A percentile compares a stretch with the other conserved stretches of the same genome.
phyloP scores from a whole-genome alignment of 2,888 invertebrate genomes.

The Epirrhoe tristata region DNA sequence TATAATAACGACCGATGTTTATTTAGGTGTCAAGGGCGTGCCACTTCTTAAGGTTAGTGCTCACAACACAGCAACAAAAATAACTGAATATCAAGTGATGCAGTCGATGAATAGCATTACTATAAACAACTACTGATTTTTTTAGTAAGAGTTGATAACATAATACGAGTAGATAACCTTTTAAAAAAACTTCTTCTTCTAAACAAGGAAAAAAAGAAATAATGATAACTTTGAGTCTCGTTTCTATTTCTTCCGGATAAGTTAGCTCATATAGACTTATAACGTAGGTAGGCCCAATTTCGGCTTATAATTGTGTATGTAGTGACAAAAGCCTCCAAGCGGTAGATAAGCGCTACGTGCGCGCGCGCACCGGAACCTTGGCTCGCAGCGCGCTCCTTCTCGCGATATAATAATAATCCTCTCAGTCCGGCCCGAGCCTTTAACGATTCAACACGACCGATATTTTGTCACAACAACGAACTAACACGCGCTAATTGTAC shows the following conservation, averaged over 20 bases:
- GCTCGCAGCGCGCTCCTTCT: constrained; percentile 76
- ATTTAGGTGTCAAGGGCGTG: constrained; percentile 14
- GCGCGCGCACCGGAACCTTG: constrained; percentile 76
- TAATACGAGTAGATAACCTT: too few relatives aligned
- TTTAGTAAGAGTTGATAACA: too few relatives aligned
- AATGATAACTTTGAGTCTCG: not conserved
- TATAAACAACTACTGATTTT: not conserved
- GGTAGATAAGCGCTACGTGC: constrained; percentile 78
- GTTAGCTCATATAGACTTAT: not conserved
- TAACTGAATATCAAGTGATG: not conserved
- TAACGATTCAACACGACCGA: constrained; percentile 79
- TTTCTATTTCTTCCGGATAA: not conserved
- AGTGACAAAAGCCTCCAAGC: constrained; percentile 30
- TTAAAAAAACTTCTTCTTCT: too few relatives aligned
- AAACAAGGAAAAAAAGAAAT: too few relatives aligned
- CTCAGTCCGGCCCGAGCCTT: constrained; percentile 80
- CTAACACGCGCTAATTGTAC: constrained; percentile 51
- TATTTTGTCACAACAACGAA: constrained; percentile 57
- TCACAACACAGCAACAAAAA: not conserved
- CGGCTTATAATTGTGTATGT: not conserved
- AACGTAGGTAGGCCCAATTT: not conserved
- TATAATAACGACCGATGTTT: not conserved
- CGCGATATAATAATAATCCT: constrained; percentile 79
- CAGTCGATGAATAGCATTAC: not conserved
- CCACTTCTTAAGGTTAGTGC: not conserved